Base-by-base conservation (phyloP, 2,888 invertebrate genomes). In the Bursaphelenchus okinawaensis region DNA sequence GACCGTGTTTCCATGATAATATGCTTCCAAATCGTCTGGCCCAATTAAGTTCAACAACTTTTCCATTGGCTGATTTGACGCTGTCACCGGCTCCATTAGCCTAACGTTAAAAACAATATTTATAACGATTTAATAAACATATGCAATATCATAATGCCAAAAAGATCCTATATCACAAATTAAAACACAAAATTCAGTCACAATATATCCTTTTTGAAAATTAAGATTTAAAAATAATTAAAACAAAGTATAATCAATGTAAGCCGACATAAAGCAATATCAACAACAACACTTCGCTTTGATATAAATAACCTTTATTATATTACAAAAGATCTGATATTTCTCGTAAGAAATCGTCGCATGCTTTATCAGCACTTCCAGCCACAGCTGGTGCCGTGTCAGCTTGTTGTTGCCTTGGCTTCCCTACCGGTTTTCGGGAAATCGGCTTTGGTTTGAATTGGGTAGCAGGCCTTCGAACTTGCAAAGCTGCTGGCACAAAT, bases 261-360 rank as follows among this genome's bases (percentile, higher is more conserved):
- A n/a, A n/a, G n/a, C n/a, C n/a, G n/a, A n/a, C n/a, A n/a, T n/a
- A n/a, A n/a, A n/a, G n/a, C n/a, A n/a, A n/a, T n/a, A n/a, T n/a
- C n/a, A n/a, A n/a, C n/a, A n/a, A n/a, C n/a, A n/a, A n/a, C n/a
- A n/a, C n/a, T n/a, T n/a, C n/a, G n/a, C n/a, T n/a, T n/a, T n/a
- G n/a, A n/a, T n/a, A n/a, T n/a, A n/a, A n/a, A 51, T n/a, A 8
- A 62, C 12, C 7, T 63, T 22, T 63, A 51, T 62, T 65, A n/a
- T n/a, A 52, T 85, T 83, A 93, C 83, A 96, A 87, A 27, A 96
- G 86, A 58, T 91, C 92, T 83, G 93, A 90, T 92, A 98, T 93
- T 86, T 98, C 96, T 83, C 90, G 90, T 94, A 98, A 95, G 83
- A 98, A 98, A 84, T 93, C 92, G 87, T 93, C 90, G 81, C 98